Evolutionary conservation across 2,888 invertebrate genomes (phyloP), one percentile per base, ranked within the genome.

Genomic region (Cyaniris semiargus): DNA sequence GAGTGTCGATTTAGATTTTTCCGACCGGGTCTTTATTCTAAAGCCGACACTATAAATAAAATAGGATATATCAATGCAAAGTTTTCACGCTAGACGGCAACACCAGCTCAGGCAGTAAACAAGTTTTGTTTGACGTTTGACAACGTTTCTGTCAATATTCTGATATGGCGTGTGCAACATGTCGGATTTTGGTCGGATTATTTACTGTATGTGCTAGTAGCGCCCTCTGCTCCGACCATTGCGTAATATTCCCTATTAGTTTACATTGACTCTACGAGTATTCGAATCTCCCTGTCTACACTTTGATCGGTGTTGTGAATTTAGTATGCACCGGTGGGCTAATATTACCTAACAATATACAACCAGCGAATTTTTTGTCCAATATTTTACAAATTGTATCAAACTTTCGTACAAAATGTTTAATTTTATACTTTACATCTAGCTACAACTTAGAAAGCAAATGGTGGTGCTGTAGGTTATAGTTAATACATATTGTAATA

Each of bases 341-440:
- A 31, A 66, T 31, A 31, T 1, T 27, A 31, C 27, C 27, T 66
- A 66, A 66, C 18, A 66, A 66, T 66, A 31, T 18, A 66, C 66
- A 66, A 66, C 31, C 66, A 31, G 27, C 66, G 18, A 31, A 66
- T 18, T 60, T 27, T 13, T 13, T 31, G 66, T 72, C 48, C 72
- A 44, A 44, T 72, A 23, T 38, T 44, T 44, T 72, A 72, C 72
- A 44, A 66, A 38, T 72, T 44, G 13, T 72, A 72, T 44, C 23
- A 72, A 38, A 38, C 13, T 72, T 38, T 44, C 44, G 44, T 72
- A 72, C 13, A 72, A 72, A 72, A 48, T 44, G 21, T 44, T 44
- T 23, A 72, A 44, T 44, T 23, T 44, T 38, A 21, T 72, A 44
- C 10, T 60, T 34, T 38, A 71, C 34, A 34, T 71, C 71, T 71